A percentile compares a stretch with the other conserved stretches of the same genome.
Evolutionary conservation across 2,113 vertebrate genomes (phyloP).

Genomic region (Anarhynchus alexandrinus): DNA sequence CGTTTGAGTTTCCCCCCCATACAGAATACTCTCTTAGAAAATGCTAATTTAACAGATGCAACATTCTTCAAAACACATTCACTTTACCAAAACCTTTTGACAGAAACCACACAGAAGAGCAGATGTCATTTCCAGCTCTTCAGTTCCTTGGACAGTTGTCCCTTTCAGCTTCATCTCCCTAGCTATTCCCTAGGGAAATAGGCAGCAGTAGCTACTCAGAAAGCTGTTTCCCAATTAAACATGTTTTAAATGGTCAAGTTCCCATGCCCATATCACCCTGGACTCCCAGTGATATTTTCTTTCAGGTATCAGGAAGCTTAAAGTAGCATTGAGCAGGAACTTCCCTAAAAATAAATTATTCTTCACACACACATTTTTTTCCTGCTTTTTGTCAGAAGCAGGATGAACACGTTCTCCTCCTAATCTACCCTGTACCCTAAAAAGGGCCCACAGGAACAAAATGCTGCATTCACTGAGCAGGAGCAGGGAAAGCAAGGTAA

Average conservation of each 20-base stretch:
- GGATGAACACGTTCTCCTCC: not conserved
- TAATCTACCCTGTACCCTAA: not conserved
- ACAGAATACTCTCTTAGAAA: not conserved
- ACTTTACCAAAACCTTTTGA: not conserved
- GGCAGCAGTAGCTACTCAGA: not conserved
- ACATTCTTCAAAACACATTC: not conserved
- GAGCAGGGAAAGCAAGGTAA: not conserved
- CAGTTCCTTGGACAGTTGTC: not conserved
- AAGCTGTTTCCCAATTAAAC: not conserved
- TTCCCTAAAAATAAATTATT: not conserved
- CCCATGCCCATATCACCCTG: not conserved
- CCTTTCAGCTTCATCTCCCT: not conserved
- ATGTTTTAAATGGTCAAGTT: not conserved
- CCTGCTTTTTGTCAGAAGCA: not conserved
- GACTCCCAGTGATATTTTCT: not conserved
- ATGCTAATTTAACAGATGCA: not conserved
- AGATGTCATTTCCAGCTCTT: not conserved
- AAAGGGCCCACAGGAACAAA: not conserved
- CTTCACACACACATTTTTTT: not conserved
- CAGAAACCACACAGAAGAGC: not conserved
- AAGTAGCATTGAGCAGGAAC: not conserved
- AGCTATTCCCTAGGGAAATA: not conserved
- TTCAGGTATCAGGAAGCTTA: not conserved
- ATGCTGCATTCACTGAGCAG: not conserved
- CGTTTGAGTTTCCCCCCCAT: not conserved